These are phyloP conservation scores for Garrulus glandarius DNA, from an alignment of 2,797 vertebrate species.

Conservation along the genomic window DNA sequence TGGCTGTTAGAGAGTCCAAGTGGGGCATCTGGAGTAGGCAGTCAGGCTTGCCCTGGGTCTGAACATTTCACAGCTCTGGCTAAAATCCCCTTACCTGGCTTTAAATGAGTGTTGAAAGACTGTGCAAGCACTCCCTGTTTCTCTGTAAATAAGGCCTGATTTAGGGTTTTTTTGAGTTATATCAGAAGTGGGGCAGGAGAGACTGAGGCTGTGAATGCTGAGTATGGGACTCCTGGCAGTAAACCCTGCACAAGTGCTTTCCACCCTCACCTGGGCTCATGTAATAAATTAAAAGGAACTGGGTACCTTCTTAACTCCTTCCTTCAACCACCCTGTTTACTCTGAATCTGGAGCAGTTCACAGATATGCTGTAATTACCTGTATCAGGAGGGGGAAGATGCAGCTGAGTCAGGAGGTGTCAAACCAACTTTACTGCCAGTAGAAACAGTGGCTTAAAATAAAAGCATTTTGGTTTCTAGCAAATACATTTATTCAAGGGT, in stretches of 20 bases:
- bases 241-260: background rate
- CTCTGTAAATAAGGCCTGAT: background rate
- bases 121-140: background rate
- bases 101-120: background rate
- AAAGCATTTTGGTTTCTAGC: background rate
- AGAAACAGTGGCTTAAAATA: background rate
- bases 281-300: background rate
- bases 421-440: background rate
- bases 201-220: background rate
- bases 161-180: background rate
- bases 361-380: background rate
- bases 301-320: background rate
- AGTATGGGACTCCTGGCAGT: rapidly evolving
- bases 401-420: background rate
- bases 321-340: background rate
- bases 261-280: background rate
- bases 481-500: background rate
- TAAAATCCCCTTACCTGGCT: background rate
- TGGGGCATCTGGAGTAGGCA: background rate
- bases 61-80: background rate
- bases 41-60: background rate
- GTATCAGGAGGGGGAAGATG: background rate
- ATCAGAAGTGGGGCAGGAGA: background rate
- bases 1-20: background rate
- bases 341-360: background rate